Percentiles rank a stretch among this genome's conserved stretches.
These are phyloP conservation scores for Leptinotarsa undecemlineata DNA, from an alignment of 1,140 invertebrate species.

Conservation along the genomic window DNA sequence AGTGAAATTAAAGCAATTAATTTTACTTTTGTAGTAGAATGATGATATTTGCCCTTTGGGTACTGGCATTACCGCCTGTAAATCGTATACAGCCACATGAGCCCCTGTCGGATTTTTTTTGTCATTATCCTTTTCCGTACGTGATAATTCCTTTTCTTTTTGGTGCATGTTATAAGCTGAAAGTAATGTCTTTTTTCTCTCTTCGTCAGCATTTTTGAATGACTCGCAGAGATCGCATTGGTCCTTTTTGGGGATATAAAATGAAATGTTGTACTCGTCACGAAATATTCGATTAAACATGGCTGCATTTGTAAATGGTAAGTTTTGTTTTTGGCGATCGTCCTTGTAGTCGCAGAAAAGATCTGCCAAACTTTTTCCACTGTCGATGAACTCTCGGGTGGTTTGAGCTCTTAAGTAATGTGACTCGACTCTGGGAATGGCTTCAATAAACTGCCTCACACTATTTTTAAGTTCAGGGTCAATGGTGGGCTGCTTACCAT, in stretches of 20 bases:
- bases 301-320: slow-evolving; percentile 22
- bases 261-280: slow-evolving; percentile 50
- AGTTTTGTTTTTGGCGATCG: slow-evolving; percentile 26
- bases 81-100: slow-evolving; percentile 26
- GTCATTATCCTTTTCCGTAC: slow-evolving; percentile 49
- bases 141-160: slow-evolving; percentile 34
- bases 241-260: slow-evolving; percentile 55
- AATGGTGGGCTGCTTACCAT: slow-evolving; percentile 16
- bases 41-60: slow-evolving; percentile 43
- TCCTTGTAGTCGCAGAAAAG: slow-evolving; percentile 37
- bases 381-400: slow-evolving; percentile 49
- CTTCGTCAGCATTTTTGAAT: slow-evolving; percentile 46
- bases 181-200: slow-evolving; percentile 38
- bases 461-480: slow-evolving; percentile 33
- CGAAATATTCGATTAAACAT: slow-evolving; percentile 45
- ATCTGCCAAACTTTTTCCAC: slow-evolving; percentile 47
- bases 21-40: slow-evolving; percentile 49
- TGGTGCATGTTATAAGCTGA: slow-evolving; percentile 47
- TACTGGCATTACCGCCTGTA: slow-evolving; percentile 48
- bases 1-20: slow-evolving; percentile 50
- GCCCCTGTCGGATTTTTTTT: slow-evolving; percentile 30
- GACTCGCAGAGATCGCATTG: slow-evolving; percentile 51
- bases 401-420: slow-evolving; percentile 48
- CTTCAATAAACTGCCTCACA: slow-evolving; percentile 35
- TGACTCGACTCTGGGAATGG: slow-evolving; percentile 49